Evolutionary conservation across 2,797 vertebrate genomes (phyloP), one percentile per base, ranked within the genome.

Genomic region (Poeciliopsis gracilis): DNA sequence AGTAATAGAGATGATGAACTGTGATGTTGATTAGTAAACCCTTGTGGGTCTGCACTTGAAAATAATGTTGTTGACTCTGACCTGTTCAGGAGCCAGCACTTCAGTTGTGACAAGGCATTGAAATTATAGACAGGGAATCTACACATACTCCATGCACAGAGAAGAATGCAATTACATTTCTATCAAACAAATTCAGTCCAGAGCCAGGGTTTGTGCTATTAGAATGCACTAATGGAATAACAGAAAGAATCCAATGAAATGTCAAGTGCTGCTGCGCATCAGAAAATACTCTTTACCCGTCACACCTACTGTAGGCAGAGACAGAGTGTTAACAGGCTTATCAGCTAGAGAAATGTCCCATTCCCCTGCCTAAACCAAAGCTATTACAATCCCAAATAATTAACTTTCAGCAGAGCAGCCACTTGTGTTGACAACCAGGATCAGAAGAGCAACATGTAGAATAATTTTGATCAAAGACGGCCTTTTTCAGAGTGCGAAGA

Each of bases 341-440:
- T 93, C 94, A 90, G 90, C 94, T 88, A 90, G 91, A 92, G 94
- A 95, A 92, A 94, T 94, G 90, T 90, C 90, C 92, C 83, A 89
- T 91, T 94, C 93, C 90, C 90, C 83, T 84, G 86, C 89, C 90
- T 94, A 93, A 94, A 92, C 91, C 90, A 92, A 94, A 95, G 91
- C 93, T 93, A 95, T 95, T 95, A 95, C 84, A 90, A 95, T 93
- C 93, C 94, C 95, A 96, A 96, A 96, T 96, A 96, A 96, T 96
- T 95, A 94, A 95, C 93, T 95, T 96, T 94, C 84, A 86, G 81
- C 77, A 79, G 78, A 84, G 88, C 81, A 90, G 86, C 70, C 77
- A 73, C 90, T 88, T 89, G 86, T 90, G 84, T 49, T 86, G 88
- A 92, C 88, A 86, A 91, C 86, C 55, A 43, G 70, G 53, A 88